These are phyloP conservation scores for Sakesphorus luctuosus DNA, from an alignment of 2,113 vertebrate species.

Conservation along the genomic window DNA sequence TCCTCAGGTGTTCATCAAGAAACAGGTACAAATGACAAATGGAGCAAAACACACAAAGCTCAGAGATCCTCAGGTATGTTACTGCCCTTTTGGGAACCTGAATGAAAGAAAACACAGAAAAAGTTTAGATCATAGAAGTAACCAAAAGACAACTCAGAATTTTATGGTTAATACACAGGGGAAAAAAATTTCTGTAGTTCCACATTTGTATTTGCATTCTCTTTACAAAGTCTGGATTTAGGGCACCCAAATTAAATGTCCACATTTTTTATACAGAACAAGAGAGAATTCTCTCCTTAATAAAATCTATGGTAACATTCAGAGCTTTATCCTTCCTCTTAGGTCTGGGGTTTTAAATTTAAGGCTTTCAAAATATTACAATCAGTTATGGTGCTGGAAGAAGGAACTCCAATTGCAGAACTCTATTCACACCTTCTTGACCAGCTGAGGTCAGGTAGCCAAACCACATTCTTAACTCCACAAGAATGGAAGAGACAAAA, in stretches of 20 bases:
- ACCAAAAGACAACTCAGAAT: not conserved
- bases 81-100: not conserved
- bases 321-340: not conserved
- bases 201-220: not conserved
- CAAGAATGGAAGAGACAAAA: not conserved
- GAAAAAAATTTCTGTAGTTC: not conserved
- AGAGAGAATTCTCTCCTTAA: not conserved
- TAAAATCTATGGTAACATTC: not conserved
- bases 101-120: not conserved
- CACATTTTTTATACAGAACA: not conserved
- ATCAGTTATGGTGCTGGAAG: not conserved
- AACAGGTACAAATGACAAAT: not conserved
- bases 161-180: not conserved
- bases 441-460: not conserved
- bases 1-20: not conserved
- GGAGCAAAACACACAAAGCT: not conserved
- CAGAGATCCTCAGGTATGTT: not conserved
- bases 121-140: not conserved
- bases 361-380: not conserved
- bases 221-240: not conserved
- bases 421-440: not conserved
- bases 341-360: not conserved
- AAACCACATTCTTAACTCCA: not conserved
- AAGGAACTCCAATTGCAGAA: not conserved
- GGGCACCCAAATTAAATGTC: not conserved